Conservation (phyloP, 2,113 vertebrate species). For the Corydoras maculifer region DNA sequence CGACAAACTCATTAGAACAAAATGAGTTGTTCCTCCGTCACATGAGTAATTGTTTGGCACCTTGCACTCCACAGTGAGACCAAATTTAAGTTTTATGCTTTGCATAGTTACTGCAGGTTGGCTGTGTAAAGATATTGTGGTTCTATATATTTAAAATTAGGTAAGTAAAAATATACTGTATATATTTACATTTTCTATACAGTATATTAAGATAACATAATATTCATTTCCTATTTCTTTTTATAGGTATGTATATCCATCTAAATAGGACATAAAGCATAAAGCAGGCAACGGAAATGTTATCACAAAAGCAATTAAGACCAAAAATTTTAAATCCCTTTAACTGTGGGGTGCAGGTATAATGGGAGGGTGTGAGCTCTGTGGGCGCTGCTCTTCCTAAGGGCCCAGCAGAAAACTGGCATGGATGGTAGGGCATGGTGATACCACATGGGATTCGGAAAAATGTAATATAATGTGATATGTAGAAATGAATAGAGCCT, state of each 20-base stretch:
- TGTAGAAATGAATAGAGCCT: conserved; percentile 4
- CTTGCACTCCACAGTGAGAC: conserved; percentile 18
- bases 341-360: conserved; percentile 28
- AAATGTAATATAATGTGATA: not conserved
- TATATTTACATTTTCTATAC: too few relatives aligned
- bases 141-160: too few relatives aligned
- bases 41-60: conserved; percentile 54
- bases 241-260: too few relatives aligned
- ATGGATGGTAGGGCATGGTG: conserved; percentile 12
- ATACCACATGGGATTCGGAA: conserved; percentile 13
- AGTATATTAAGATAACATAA: too few relatives aligned
- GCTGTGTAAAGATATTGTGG: too few relatives aligned
- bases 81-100: not conserved
- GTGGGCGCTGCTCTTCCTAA: conserved; percentile 49
- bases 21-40: conserved; percentile 9
- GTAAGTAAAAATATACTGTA: too few relatives aligned
- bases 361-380: conserved; percentile 40
- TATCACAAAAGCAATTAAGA: too few relatives aligned
- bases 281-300: not conserved
- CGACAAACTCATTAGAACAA: not conserved
- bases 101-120: too few relatives aligned
- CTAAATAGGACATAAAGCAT: not conserved
- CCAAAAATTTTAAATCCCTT: not conserved
- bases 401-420: conserved; percentile 51
- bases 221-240: too few relatives aligned